phyloP scores from a whole-genome alignment of 2,797 vertebrate species.

The Kryptopterus vitreolus region DNA sequence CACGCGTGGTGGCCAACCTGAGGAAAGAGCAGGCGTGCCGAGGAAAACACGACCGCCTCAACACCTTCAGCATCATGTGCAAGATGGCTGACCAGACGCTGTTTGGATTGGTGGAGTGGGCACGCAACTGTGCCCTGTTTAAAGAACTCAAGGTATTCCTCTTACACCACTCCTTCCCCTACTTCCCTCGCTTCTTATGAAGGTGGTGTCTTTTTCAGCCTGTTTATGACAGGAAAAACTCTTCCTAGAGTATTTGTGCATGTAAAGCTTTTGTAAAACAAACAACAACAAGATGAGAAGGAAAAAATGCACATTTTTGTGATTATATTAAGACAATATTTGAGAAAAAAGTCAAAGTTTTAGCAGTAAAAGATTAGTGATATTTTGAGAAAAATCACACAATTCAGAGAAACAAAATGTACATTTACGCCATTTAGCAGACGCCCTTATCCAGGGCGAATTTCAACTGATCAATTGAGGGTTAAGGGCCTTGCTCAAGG shows the following conservation, averaged over 20 bases:
- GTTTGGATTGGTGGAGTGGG: constrained; percentile 81
- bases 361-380: too few species aligned
- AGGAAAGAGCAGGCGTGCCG: constrained; percentile 76
- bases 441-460: too few species aligned
- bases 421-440: too few species aligned
- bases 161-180: not conserved
- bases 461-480: too few species aligned
- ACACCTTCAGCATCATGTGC: constrained; percentile 84
- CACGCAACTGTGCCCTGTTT: constrained; percentile 76
- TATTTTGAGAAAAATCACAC: too few species aligned
- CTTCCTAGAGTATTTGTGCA: not conserved
- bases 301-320: too few species aligned
- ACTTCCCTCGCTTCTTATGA: not conserved
- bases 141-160: constrained; percentile 77
- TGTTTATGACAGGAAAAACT: too few species aligned
- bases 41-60: constrained; percentile 78
- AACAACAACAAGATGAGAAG: not conserved
- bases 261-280: not conserved
- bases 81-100: constrained; percentile 82
- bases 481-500: too few species aligned
- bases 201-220: not conserved
- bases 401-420: too few species aligned
- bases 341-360: too few species aligned
- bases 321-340: not conserved
- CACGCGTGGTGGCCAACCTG: constrained; percentile 75